phyloP scores from a whole-genome alignment of 1,140 invertebrate genomes.

The Penaeus indicus region DNA sequence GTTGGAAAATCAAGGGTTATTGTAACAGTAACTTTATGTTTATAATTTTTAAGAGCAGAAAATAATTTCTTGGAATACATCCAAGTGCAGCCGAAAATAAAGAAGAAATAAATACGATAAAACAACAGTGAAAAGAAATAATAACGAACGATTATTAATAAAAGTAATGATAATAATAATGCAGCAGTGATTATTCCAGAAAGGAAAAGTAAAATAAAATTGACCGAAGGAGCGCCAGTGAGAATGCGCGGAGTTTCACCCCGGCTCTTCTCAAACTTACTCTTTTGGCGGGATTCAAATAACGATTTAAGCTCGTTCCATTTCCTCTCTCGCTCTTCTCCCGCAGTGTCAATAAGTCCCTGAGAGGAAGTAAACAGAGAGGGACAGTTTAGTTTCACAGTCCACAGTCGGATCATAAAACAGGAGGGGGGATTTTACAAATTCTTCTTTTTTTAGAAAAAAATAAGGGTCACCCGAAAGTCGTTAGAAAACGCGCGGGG shows the following conservation, averaged over 20 bases:
- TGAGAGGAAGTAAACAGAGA: conserved; percentile 40
- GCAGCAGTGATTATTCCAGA: neutral
- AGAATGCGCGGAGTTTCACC: conserved; percentile 67
- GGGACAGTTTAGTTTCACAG: neutral
- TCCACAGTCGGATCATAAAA: too few relatives aligned
- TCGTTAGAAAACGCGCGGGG: too few relatives aligned
- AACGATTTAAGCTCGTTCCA: conserved; percentile 57
- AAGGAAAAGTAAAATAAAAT: conserved; percentile 8
- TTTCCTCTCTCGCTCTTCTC: conserved; percentile 63
- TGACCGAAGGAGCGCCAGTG: neutral
- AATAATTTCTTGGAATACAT: neutral
- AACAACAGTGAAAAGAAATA: neutral
- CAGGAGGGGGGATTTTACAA: too few relatives aligned
- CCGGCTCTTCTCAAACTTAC: conserved; percentile 69
- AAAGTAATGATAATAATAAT: conserved; percentile 31
- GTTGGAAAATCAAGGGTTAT: too few relatives aligned
- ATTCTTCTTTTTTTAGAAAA: too few relatives aligned
- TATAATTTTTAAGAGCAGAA: too few relatives aligned
- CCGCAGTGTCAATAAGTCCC: conserved; percentile 53
- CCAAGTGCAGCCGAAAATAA: neutral
- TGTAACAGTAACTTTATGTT: too few relatives aligned
- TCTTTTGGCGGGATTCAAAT: conserved; percentile 53
- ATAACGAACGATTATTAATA: neutral
- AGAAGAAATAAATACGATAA: neutral
- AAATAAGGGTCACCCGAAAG: too few relatives aligned